Evolutionary conservation across 1,140 invertebrate species (phyloP), one percentile per base, ranked within the genome.

Genomic region (Drosophila asahinai): DNA sequence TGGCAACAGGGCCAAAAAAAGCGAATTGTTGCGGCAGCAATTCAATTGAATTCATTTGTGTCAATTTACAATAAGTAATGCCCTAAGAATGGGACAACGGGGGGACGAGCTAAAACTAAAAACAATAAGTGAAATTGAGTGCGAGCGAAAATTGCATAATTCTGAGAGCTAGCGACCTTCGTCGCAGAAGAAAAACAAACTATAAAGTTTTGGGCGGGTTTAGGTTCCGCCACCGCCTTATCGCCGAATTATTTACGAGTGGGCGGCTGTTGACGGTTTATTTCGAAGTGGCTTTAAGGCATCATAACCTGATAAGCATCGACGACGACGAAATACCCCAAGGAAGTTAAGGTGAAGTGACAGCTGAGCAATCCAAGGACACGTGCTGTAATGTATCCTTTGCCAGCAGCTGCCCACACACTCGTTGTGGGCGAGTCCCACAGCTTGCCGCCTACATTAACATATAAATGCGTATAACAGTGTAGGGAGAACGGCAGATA

Each of bases 1-100:
- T 78, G 57, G 74, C 74, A 78, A 78, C 75, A 70, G 75, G 38
- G 71, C 71, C 67, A 51, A 73, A 73, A 61, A 43, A 25, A 25
- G 22, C 70, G 45, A 73, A 61, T 78, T 68, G 65, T 59, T 72
- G 66, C 42, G 49, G 59, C 71, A 72, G 70, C 84, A 89, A 90
- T 89, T 81, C 86, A 89, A 89, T 89, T 87, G 84, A 87, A 87
- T 81, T 90, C 81, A 90, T 89, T 89, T 89, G 74, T 89, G 84
- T 89, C 84, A 89, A 89, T 89, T 90, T 89, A 81, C 70, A 89
- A 89, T 73, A 90, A 84, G 78, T 90, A 81, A 79, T 75, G 51
- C 75, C 59, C 54, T 45, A 75, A 78, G 61, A 71, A 58, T 30
- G 19, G 30, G 25, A 40, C 6, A 52, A 8, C 11, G 6, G 25